Base-by-base conservation (phyloP, 2,888 invertebrate species). In the Drosophila niveifrons region DNA sequence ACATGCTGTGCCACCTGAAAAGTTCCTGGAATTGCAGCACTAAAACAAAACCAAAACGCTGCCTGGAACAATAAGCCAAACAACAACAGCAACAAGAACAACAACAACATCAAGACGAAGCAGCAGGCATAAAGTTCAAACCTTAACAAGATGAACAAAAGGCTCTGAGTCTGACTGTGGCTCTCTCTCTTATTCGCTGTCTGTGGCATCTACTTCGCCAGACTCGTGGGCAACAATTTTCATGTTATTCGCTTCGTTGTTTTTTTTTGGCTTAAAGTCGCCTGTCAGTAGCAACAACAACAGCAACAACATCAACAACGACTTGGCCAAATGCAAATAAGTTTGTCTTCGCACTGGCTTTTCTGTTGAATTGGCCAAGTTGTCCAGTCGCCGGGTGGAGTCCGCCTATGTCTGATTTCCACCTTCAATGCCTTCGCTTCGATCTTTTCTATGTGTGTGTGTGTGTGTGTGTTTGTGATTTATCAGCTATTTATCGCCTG, bases 221-320 rank as follows among this genome's bases (percentile, higher is more conserved):
- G 87, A 89, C 89, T 87, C 88, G 89, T 89, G 89, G 87, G 87
- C 87, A 89, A 87, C 89, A 87, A 88, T 87, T 89, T 87, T 88
- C 88, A 82, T 87, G 89, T 89, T 41, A 41, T 41, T 41, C 39
- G 39, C 39, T 82, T 62, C 67, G 61, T 17, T n/a, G 15, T 29
- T 28, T 44, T 18, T 57, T 46, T 48, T 41, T 50, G 36, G 62
- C 59, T 57, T 28, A 47, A 59, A 62, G 64, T 69, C 64, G 68
- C 39, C 80, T 80, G 86, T 80, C 83, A 71, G 85, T 82, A 82
- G 82, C 88, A 46, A 36, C 58, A 65, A 47, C 50, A 66, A 39
- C 43, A 56, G 47, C 62, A 58, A 43, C 58, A 72, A 56, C 51
- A 43, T 59, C 68, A 48, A 55, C 47, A 51, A 43, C 51, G 48